Conservation (phyloP, 2,797 vertebrate species). For the Lagorchestes hirsutus region DNA sequence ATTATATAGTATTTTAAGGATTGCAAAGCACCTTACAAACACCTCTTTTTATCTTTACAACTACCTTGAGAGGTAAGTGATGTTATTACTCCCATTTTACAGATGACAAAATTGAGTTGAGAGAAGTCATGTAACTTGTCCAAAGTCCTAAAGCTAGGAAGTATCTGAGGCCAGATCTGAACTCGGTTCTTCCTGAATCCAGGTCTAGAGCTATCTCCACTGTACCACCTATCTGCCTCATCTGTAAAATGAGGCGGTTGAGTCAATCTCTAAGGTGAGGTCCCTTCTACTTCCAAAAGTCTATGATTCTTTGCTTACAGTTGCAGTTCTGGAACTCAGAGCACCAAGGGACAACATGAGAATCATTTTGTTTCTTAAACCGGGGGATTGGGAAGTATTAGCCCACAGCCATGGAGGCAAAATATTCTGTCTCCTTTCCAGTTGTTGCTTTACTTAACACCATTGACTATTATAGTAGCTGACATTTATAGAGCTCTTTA, state of each 20-base stretch:
- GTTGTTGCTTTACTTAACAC: not conserved
- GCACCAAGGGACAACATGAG: not conserved
- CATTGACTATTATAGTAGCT: not conserved
- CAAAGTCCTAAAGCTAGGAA: not conserved
- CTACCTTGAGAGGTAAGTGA: not conserved
- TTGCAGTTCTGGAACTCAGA: not conserved
- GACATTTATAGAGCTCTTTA: not conserved
- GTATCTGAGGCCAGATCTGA: not conserved
- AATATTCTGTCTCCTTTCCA: not conserved
- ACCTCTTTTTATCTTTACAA: not conserved
- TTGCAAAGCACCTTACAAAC: not conserved
- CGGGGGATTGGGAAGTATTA: not conserved
- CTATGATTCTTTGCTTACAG: too few species aligned
- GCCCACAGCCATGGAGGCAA: too few species aligned
- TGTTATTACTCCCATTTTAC: not conserved
- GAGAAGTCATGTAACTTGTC: not conserved
- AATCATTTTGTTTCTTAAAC: not conserved
- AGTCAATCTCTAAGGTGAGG: not conserved
- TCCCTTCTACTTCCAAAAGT: not conserved
- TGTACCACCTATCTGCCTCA: not conserved
- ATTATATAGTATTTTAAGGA: not conserved
- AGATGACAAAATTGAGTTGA: not conserved
- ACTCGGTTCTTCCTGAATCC: not conserved
- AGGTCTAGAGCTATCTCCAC: not conserved
- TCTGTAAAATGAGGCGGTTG: not conserved